Conservation (phyloP, 2,797 vertebrate genomes). For the Choloepus didactylus region DNA sequence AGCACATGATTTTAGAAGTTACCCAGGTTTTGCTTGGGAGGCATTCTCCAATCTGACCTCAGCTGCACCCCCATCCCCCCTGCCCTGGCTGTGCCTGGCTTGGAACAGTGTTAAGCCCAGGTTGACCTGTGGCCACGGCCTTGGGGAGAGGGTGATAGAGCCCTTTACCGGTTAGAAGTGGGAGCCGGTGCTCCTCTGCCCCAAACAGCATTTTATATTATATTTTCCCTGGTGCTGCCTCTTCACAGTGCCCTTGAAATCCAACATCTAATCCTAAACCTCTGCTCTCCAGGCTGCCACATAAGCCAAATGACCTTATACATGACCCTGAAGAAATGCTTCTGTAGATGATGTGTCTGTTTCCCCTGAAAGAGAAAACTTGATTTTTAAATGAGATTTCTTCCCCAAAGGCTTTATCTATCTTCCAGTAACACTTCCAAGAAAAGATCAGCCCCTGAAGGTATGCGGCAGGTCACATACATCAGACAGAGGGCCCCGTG, state of each 20-base stretch:
- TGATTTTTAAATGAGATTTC: conserved; percentile 21
- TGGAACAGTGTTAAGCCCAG: background rate
- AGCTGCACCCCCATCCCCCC: too few species aligned
- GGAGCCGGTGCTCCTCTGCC: background rate
- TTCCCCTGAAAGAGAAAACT: conserved; percentile 12
- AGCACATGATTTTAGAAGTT: background rate
- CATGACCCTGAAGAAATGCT: background rate
- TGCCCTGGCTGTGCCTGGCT: background rate
- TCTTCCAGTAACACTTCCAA: background rate
- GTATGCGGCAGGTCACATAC: fast-evolving
- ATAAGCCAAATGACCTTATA: background rate
- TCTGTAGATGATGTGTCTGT: background rate
- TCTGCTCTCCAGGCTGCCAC: background rate
- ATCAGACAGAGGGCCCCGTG: too few species aligned
- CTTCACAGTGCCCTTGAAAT: background rate
- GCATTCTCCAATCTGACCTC: background rate
- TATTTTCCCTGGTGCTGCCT: background rate
- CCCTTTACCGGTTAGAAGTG: fast-evolving
- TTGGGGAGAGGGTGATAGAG: fast-evolving
- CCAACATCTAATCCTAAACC: background rate
- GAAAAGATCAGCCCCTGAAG: background rate
- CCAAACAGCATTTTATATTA: background rate
- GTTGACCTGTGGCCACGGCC: background rate
- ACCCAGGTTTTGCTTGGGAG: background rate
- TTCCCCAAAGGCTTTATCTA: background rate